Conservation (phyloP, 1,140 invertebrate species). For the Trachymyrmex septentrionalis region DNA sequence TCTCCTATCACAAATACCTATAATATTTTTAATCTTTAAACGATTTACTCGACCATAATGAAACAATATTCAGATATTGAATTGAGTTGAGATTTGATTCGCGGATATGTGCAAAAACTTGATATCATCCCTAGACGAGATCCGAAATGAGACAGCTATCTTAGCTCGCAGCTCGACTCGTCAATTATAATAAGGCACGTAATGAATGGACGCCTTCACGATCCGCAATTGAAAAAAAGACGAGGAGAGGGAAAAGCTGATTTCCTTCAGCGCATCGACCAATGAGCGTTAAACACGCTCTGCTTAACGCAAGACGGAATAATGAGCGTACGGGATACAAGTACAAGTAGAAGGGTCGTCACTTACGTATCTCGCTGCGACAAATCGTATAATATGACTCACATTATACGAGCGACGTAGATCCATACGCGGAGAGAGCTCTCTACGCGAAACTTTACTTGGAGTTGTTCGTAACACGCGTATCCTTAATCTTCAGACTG, state of each 20-base stretch:
- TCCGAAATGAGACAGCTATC: constrained; percentile 32
- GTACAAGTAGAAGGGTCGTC: constrained; percentile 69
- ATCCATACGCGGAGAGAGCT: neutral
- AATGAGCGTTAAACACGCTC: constrained; percentile 66
- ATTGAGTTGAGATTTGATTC: constrained; percentile 10
- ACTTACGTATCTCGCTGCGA: constrained; percentile 57
- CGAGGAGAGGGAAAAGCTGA: constrained; percentile 51
- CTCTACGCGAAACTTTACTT: constrained; percentile 12
- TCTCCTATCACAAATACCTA: neutral
- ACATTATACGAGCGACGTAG: constrained; percentile 30
- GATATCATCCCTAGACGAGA: constrained; percentile 28
- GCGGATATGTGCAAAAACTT: neutral
- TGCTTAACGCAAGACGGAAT: constrained; percentile 72
- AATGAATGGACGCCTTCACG: constrained; percentile 74
- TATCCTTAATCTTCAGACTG: constrained; percentile 44
- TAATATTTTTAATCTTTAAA: neutral
- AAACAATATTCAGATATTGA: neutral
- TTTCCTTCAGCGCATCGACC: constrained; percentile 71
- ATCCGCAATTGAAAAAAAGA: constrained; percentile 48
- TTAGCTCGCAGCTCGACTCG: constrained; percentile 49
- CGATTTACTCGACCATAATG: neutral
- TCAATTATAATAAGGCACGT: constrained; percentile 72
- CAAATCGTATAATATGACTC: constrained; percentile 28
- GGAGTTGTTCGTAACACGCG: constrained; percentile 22
- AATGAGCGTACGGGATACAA: constrained; percentile 71